A percentile compares a stretch with the other conserved stretches of the same genome.
These are phyloP conservation scores for Orchestes rusci DNA, from an alignment of 2,888 invertebrate species.

Conservation along the genomic window DNA sequence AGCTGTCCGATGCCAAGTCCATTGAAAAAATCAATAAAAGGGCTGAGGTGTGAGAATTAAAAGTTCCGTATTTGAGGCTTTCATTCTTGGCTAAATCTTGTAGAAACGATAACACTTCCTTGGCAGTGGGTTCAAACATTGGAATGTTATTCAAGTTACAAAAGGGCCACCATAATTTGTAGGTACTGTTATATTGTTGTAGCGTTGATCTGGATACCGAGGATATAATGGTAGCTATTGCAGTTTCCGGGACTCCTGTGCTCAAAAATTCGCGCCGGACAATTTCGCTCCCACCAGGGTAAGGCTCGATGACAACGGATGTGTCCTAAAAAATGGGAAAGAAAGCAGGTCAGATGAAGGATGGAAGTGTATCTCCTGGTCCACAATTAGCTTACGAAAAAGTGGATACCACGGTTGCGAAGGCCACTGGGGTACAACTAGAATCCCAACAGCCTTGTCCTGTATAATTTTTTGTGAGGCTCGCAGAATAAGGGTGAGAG, in stretches of 20 bases:
- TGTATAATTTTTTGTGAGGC: conserved; percentile 22
- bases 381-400: conserved; percentile 12
- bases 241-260: conserved; percentile 7
- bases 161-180: background rate
- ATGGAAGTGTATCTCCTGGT: conserved; percentile 14
- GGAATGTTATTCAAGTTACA: background rate
- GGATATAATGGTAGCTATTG: background rate
- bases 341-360: conserved; percentile 15
- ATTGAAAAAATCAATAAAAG: conserved; percentile 1
- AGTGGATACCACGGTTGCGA: conserved; percentile 26
- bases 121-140: background rate
- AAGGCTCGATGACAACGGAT: conserved; percentile 16
- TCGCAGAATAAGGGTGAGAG: conserved; percentile 14
- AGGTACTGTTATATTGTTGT: background rate
- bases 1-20: conserved; percentile 11
- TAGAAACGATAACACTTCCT: background rate
- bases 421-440: conserved; percentile 13
- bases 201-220: background rate
- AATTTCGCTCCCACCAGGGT: conserved; percentile 20
- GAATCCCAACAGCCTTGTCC: conserved; percentile 22
- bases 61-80: background rate
- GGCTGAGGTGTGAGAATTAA: background rate
- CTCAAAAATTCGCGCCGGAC: conserved; percentile 10
- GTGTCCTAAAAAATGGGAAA: conserved; percentile 17
- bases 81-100: background rate